Evolutionary conservation across 2,888 invertebrate genomes (phyloP), one percentile per base, ranked within the genome.

Genomic region (Pristionchus maxplancki): DNA sequence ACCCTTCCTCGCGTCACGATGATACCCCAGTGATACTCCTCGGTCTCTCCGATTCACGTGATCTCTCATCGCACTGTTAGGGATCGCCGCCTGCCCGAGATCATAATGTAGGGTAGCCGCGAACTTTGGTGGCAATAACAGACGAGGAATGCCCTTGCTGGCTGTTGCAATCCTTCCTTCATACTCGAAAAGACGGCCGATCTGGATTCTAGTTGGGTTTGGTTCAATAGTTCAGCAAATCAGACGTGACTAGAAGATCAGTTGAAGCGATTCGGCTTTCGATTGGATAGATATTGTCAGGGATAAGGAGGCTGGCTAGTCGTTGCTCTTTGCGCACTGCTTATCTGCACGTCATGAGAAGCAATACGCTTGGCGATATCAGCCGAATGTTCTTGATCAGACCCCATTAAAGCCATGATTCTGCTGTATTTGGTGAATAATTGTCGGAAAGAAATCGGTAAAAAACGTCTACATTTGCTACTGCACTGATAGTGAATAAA

Each of bases 281-380:
- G 5, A 20, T 50, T 20, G 1, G 50, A 50, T 20, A 6, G 48
- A 48, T 48, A 50, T 3, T 31, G 67, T 67, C 11, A 34, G 34
- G n/a, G n/a, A n/a, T n/a, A n/a, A n/a, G n/a, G n/a, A n/a, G 67
- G 67, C 15, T 28, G 64, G 31, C 9, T n/a, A 31, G 15, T 34
- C 67, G 67, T 28, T 67, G 67, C 34, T 67, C 67, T 67, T 67
- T 34, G 34, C 31, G 67, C 9, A 34, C n/a, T 67, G 9, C 28
- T 67, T 67, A 67, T 67, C 67, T 28, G 34, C 67, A 67, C 34
- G 67, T 67, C 67, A 67, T 34, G 67, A 17, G 34, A 67, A 31
- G 67, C 2, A 28, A 28, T 13, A 31, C 31, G 67, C 28, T 34
- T 67, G 50, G 20, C 20, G 13, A 50, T 2, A 50, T 50, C 1